phyloP scores from a whole-genome alignment of 2,888 invertebrate genomes.

The Epirrhoe tristata region DNA sequence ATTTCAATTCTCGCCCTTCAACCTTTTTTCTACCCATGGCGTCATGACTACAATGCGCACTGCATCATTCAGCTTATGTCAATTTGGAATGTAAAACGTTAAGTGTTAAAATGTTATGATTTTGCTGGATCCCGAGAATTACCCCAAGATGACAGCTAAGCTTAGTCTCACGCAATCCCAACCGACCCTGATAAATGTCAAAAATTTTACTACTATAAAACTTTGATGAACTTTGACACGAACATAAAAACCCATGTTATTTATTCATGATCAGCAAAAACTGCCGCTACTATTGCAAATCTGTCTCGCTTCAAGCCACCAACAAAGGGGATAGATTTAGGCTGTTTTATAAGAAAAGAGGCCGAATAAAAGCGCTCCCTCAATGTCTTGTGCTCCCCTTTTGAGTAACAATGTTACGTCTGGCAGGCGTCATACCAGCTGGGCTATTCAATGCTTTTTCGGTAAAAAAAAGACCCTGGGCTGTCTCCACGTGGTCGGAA shows the following conservation, averaged over 20 bases:
- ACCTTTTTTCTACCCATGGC: too few species aligned
- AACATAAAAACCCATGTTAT: conserved; percentile 64
- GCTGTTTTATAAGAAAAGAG: conserved; percentile 42
- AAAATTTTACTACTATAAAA: conserved; percentile 45
- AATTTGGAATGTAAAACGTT: too few species aligned
- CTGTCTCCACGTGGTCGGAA: conserved; percentile 75
- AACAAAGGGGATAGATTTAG: conserved; percentile 65
- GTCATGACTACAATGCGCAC: too few species aligned
- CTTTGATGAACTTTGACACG: conserved; percentile 76
- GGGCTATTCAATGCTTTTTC: conserved; percentile 73
- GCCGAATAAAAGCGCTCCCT: conserved; percentile 66
- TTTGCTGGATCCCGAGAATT: conserved; percentile 7
- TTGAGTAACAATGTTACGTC: conserved; percentile 75
- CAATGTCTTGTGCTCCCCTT: conserved; percentile 70
- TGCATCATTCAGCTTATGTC: too few species aligned
- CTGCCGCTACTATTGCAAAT: conserved; percentile 66
- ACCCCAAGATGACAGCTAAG: not conserved
- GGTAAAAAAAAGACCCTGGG: conserved; percentile 49
- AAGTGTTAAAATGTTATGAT: not conserved
- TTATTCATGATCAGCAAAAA: conserved; percentile 59
- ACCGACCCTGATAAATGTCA: conserved; percentile 15
- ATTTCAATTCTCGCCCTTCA: too few species aligned
- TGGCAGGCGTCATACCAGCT: conserved; percentile 75
- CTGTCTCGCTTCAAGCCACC: conserved; percentile 53
- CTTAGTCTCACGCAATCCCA: conserved; percentile 15